These are phyloP conservation scores for Philaethria dido DNA, from an alignment of 2,888 invertebrate species.

Conservation along the genomic window DNA sequence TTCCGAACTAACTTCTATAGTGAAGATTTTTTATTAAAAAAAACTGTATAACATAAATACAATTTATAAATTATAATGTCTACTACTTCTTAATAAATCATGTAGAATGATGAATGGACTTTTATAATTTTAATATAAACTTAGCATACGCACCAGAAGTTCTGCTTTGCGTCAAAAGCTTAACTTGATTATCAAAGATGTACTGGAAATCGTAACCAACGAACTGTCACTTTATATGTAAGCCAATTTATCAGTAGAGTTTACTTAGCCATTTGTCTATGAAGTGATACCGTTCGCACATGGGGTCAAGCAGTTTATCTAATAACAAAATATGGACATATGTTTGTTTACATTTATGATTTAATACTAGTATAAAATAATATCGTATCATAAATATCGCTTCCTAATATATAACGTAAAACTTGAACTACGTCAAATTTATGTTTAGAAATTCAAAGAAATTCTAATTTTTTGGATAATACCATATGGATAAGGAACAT, in stretches of 20 bases:
- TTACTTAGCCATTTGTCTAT: not conserved
- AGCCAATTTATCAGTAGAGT: not conserved
- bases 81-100: too few species aligned
- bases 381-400: not conserved
- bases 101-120: too few species aligned
- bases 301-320: conserved; percentile 17
- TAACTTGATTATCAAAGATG: conserved; percentile 7
- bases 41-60: too few species aligned
- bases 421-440: too few species aligned
- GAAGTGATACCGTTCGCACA: not conserved
- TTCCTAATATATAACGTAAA: not conserved
- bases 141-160: conserved; percentile 6
- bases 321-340: not conserved
- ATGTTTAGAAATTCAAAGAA: too few species aligned
- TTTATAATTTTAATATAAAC: not conserved
- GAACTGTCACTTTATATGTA: conserved; percentile 19
- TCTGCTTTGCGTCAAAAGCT: not conserved
- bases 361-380: not conserved
- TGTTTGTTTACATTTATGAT: not conserved
- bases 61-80: too few species aligned
- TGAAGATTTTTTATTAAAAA: too few species aligned
- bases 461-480: too few species aligned
- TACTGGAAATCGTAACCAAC: conserved; percentile 11
- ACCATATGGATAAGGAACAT: too few species aligned
- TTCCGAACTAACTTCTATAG: too few species aligned